A percentile compares a stretch with the other conserved stretches of the same genome.
These are phyloP conservation scores for Rhinoptilus africanus DNA, from an alignment of 2,113 vertebrate species.

Conservation along the genomic window DNA sequence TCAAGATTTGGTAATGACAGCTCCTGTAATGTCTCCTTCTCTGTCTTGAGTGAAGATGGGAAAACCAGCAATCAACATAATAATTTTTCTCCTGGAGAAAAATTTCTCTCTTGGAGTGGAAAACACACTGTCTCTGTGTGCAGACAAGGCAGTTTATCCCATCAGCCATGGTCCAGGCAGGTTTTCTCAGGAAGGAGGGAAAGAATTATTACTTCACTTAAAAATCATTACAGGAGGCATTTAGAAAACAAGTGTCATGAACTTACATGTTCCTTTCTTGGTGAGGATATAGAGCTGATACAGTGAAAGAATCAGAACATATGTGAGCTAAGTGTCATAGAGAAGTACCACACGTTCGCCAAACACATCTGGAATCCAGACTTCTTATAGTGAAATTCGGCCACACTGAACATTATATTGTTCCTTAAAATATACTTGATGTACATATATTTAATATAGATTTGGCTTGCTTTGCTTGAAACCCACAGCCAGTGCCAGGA, in stretches of 20 bases:
- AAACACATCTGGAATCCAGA: constrained; percentile 44
- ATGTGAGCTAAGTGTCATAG: not conserved
- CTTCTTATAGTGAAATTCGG: not conserved
- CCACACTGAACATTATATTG: not conserved
- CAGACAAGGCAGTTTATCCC: not conserved
- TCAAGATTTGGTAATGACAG: not conserved
- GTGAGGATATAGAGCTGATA: not conserved
- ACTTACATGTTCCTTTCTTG: not conserved
- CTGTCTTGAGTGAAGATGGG: not conserved
- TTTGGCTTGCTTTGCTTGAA: not conserved
- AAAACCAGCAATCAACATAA: not conserved
- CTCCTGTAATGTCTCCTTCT: not conserved
- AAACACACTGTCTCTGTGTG: not conserved
- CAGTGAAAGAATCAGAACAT: not conserved
- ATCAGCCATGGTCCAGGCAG: not conserved
- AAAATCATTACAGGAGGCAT: not conserved
- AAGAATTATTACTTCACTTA: not conserved
- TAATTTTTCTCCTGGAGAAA: not conserved
- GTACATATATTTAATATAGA: not conserved
- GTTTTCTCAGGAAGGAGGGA: not conserved
- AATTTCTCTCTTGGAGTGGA: too few relatives aligned
- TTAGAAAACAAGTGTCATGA: not conserved
- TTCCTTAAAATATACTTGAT: constrained; percentile 7
- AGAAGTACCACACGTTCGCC: not conserved
- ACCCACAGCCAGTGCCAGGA: not conserved